phyloP scores from a whole-genome alignment of 2,113 vertebrate genomes.

The Diadophis punctatus region DNA sequence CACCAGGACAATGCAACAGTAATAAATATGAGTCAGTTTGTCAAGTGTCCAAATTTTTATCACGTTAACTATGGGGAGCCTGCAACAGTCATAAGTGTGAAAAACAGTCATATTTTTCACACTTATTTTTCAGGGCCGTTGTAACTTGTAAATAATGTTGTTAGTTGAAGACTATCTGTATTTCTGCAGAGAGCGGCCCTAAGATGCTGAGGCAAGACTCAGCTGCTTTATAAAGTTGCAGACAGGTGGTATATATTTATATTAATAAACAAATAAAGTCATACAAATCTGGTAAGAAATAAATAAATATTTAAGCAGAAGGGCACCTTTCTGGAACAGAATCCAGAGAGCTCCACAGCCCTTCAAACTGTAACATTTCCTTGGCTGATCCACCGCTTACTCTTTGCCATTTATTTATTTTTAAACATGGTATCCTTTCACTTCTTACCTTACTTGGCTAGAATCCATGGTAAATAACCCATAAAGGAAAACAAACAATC shows the following conservation, averaged over 20 bases:
- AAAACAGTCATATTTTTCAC: neutral
- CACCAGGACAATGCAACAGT: neutral
- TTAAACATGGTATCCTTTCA: conserved; percentile 13
- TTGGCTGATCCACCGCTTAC: neutral
- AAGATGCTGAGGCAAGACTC: neutral
- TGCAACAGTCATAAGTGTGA: neutral
- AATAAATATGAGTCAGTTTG: neutral
- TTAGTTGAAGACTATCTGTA: neutral
- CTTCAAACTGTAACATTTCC: neutral
- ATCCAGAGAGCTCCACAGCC: neutral
- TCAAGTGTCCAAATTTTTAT: neutral
- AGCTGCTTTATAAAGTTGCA: neutral
- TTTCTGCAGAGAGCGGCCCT: neutral
- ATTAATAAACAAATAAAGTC: neutral
- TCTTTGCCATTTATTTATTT: neutral
- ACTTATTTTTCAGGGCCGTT: neutral
- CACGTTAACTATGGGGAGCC: neutral
- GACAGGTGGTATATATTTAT: neutral
- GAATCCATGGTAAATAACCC: conserved; percentile 96
- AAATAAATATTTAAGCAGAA: neutral
- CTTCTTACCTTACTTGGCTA: conserved; percentile 93
- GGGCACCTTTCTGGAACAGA: neutral
- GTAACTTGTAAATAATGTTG: neutral
- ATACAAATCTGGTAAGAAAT: neutral
- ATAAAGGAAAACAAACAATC: conserved; percentile 96